Conservation (phyloP, 2,113 vertebrate genomes). For the Colossoma macropomum region DNA sequence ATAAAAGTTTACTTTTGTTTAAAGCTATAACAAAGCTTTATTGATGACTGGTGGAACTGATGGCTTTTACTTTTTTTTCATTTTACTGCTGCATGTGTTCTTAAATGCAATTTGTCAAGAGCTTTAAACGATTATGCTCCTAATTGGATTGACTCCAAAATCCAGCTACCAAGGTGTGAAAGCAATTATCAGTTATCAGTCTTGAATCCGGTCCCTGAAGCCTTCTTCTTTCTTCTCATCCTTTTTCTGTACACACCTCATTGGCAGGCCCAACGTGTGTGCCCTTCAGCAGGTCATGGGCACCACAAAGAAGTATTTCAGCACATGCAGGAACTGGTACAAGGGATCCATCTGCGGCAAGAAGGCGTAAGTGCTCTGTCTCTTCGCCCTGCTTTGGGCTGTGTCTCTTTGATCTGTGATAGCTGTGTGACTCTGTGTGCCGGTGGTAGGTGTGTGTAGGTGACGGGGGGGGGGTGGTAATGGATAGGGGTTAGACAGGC, state of each 20-base stretch:
- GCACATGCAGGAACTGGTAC: slow-evolving; percentile 97
- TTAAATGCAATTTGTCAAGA: slow-evolving; percentile 19
- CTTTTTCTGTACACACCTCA: neutral
- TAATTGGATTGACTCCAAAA: neutral
- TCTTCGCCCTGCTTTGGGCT: neutral
- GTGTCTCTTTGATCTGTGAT: neutral
- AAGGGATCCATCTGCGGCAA: slow-evolving; percentile 93
- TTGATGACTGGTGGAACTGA: no score
- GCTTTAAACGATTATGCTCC: neutral
- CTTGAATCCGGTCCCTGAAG: neutral
- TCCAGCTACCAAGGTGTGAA: neutral
- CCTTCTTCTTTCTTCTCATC: neutral
- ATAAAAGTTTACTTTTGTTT: neutral
- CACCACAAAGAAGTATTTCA: slow-evolving; percentile 96
- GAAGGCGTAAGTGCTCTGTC: slow-evolving; percentile 88
- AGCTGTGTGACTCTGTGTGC: neutral
- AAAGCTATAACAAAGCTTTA: no score
- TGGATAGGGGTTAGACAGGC: neutral
- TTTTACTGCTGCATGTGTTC: neutral
- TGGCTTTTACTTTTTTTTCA: no score
- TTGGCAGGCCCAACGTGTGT: slow-evolving; percentile 88
- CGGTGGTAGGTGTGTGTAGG: neutral
- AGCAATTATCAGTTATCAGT: neutral
- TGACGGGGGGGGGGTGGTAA: neutral
- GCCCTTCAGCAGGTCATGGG: slow-evolving; percentile 93